Evolutionary conservation across 2,113 vertebrate genomes (phyloP).

Genomic region (Hylia prasina): DNA sequence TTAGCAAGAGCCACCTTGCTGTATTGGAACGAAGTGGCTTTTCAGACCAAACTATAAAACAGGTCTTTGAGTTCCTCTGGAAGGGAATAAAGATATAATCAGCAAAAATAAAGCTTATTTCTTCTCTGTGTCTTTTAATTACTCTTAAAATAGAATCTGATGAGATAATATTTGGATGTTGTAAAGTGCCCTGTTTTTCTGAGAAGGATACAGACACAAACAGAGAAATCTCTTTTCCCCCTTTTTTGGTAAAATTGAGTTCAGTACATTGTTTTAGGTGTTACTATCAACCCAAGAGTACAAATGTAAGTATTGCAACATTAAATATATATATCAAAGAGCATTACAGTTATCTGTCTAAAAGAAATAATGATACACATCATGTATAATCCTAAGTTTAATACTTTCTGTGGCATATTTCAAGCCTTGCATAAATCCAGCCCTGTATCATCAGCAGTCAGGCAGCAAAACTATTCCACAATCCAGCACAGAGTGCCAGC

Average conservation of each 20-base stretch:
- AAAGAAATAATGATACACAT: background rate
- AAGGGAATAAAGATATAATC: background rate
- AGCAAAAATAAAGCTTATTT: background rate
- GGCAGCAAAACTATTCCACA: background rate
- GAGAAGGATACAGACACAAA: background rate
- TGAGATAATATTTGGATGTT: background rate
- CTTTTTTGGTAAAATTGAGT: background rate
- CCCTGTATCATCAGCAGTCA: background rate
- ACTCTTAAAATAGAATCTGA: background rate
- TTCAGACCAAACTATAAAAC: background rate
- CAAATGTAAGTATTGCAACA: background rate
- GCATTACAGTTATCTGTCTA: background rate
- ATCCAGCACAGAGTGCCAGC: background rate
- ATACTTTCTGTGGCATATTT: background rate
- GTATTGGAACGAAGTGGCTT: background rate
- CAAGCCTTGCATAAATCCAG: background rate
- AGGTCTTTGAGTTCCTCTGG: background rate
- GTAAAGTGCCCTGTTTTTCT: background rate
- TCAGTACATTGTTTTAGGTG: background rate
- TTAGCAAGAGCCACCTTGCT: background rate
- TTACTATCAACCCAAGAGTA: background rate
- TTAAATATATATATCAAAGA: background rate
- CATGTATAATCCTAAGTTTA: background rate
- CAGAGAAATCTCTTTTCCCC: background rate
- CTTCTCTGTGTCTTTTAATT: background rate